Evolutionary conservation across 1,140 invertebrate species (phyloP), one percentile per base, ranked within the genome.

Genomic region (Dendrolimus kikuchii): DNA sequence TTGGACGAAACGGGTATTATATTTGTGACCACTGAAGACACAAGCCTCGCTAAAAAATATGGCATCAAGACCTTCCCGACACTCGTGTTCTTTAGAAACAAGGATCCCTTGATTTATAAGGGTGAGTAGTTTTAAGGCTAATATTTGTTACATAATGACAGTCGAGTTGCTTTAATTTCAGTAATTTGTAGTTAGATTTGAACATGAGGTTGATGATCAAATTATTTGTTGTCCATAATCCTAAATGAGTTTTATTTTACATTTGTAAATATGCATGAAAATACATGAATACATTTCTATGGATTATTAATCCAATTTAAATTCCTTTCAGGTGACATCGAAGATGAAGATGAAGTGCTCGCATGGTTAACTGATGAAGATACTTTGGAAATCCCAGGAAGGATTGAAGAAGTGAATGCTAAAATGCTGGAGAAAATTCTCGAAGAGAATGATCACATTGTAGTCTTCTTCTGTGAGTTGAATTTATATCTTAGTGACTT

Each of bases 381-480:
- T 51, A 98, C 95, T 8, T 85, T 98, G 0, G 95, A 98, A 85
- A 94, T 96, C 64, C 95, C 95, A 37, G 96, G 96, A 46, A 92
- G 94, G 81, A 98, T 98, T 77, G 96, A 98, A 81, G 95, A 98
- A 89, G 95, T 98, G 23, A 98, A 97, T 74, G 87, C 90, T 0
- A 94, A 91, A 80, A 97, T 98, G 96, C 87, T 98, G 72, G 95
- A 97, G 67, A 96, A 96, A 74, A 93, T 97, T 62, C 88, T 98
- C 43, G 91, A 93, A 50, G 94, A 96, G 77, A 96, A 96, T 68
- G 92, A 95, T 68, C 93, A 96, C 71, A 92, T 97, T 46, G 95
- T 97, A 43, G 95, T 97, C 10, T 96, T 96, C 72, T 98, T 98
- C 86, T 97, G 95, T 96, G 90, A 93, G 94, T 91, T 49, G 45